These are phyloP conservation scores for Sthenelais limicola DNA, from an alignment of 2,888 invertebrate species.

Conservation along the genomic window DNA sequence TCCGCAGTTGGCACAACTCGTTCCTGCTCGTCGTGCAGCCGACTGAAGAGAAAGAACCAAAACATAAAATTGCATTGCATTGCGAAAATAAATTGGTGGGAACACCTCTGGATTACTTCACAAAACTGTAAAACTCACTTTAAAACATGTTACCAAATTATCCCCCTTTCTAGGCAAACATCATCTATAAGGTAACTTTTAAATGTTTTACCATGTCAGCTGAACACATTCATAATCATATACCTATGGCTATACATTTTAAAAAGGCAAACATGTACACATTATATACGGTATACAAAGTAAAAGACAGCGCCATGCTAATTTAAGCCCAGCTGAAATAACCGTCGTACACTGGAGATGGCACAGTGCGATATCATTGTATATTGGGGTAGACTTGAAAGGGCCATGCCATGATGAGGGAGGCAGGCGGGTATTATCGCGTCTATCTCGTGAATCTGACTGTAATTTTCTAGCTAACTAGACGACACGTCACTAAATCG, in stretches of 20 bases:
- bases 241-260: no score
- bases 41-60: slow-evolving; percentile 50
- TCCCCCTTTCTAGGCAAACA: no score
- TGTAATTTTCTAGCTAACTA: slow-evolving; percentile 38
- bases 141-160: no score
- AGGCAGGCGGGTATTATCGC: slow-evolving; percentile 27
- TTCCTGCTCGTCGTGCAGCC: slow-evolving; percentile 53
- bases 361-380: slow-evolving; percentile 33
- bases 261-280: no score
- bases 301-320: slow-evolving; percentile 1
- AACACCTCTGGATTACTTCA: no score
- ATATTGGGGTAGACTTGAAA: slow-evolving; percentile 1
- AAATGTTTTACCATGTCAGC: no score
- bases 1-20: slow-evolving; percentile 92
- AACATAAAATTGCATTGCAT: no score
- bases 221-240: no score
- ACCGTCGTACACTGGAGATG: slow-evolving; percentile 6
- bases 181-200: no score
- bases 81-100: no score
- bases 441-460: slow-evolving; percentile 21
- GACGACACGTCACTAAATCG: slow-evolving; percentile 36
- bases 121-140: no score
- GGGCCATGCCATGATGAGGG: slow-evolving; percentile 4
- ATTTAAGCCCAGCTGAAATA: slow-evolving; percentile 20
- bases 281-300: no score